Percentiles rank a stretch among this genome's conserved stretches.
Conservation (phyloP, 2,113 vertebrate species). For the Istiophorus platypterus region DNA sequence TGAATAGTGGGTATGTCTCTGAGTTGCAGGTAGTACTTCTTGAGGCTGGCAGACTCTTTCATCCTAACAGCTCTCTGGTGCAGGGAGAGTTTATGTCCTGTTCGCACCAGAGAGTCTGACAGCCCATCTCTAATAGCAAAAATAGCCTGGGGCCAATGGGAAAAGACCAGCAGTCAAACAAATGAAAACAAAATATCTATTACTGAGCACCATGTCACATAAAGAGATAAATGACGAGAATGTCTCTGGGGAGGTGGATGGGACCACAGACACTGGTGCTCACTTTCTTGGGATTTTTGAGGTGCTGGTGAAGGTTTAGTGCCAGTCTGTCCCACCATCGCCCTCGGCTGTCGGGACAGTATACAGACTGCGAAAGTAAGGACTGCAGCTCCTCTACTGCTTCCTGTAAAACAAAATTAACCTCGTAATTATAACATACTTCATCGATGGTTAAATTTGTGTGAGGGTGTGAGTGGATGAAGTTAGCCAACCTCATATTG, state of each 20-base stretch:
- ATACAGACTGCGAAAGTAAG: slow-evolving; percentile 89
- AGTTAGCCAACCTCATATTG: slow-evolving; percentile 87
- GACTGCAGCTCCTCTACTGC: slow-evolving; percentile 87
- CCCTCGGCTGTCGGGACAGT: slow-evolving; percentile 93
- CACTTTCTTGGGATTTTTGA: slow-evolving; percentile 89
- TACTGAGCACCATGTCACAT: background rate
- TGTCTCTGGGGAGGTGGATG: background rate
- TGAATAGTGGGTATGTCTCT: slow-evolving; percentile 84
- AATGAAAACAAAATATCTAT: background rate
- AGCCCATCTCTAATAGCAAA: slow-evolving; percentile 87
- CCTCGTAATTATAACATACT: background rate
- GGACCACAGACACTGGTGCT: slow-evolving; percentile 18
- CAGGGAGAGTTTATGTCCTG: slow-evolving; percentile 91
- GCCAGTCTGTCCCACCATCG: slow-evolving; percentile 97
- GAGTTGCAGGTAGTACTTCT: slow-evolving; percentile 82
- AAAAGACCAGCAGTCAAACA: background rate
- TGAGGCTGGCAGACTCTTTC: slow-evolving; percentile 87
- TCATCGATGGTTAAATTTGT: background rate
- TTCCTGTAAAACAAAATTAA: slow-evolving; percentile 82
- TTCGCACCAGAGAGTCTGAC: slow-evolving; percentile 88
- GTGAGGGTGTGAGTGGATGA: background rate
- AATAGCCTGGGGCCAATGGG: slow-evolving; percentile 82
- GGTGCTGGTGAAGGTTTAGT: slow-evolving; percentile 95
- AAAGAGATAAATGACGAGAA: background rate
- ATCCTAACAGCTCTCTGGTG: slow-evolving; percentile 91